These are phyloP conservation scores for Calyptommatus sinebrachiatus DNA, from an alignment of 2,113 vertebrate genomes.

Conservation along the genomic window DNA sequence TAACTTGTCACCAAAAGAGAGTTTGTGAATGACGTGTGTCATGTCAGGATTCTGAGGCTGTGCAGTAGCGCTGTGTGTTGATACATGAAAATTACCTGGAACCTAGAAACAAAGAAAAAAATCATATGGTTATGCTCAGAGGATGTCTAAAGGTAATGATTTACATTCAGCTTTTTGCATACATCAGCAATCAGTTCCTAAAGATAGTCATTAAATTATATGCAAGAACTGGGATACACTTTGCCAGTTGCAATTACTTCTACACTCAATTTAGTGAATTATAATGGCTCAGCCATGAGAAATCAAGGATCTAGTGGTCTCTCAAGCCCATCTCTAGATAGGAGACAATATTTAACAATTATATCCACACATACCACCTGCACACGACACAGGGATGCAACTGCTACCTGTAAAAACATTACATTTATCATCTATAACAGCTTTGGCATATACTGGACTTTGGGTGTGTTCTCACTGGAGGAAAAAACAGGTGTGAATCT, in stretches of 20 bases:
- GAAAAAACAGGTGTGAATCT: no score
- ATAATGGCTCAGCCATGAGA: slow-evolving; percentile 28
- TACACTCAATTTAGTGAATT: slow-evolving; percentile 4
- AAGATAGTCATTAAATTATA: background rate
- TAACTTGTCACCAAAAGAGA: slow-evolving; percentile 91
- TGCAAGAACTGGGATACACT: background rate
- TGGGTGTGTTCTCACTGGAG: no score
- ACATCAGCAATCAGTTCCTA: background rate
- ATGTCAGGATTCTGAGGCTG: slow-evolving; percentile 97
- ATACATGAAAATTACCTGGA: slow-evolving; percentile 97
- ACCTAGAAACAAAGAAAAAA: slow-evolving; percentile 76
- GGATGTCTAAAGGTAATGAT: no score
- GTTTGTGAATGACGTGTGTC: slow-evolving; percentile 94
- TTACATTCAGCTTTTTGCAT: background rate
- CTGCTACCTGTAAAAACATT: no score
- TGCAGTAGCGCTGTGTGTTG: slow-evolving; percentile 96
- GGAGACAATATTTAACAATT: slow-evolving; percentile 47
- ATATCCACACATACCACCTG: slow-evolving; percentile 18
- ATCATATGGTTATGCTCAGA: slow-evolving; percentile 13
- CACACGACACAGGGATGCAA: background rate
- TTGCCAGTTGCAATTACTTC: background rate
- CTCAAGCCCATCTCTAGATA: slow-evolving; percentile 28
- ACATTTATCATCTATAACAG: no score
- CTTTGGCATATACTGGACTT: no score
- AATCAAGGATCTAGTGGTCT: slow-evolving; percentile 36